Conservation (phyloP, 2,797 vertebrate species). For the Xenopus petersii region DNA sequence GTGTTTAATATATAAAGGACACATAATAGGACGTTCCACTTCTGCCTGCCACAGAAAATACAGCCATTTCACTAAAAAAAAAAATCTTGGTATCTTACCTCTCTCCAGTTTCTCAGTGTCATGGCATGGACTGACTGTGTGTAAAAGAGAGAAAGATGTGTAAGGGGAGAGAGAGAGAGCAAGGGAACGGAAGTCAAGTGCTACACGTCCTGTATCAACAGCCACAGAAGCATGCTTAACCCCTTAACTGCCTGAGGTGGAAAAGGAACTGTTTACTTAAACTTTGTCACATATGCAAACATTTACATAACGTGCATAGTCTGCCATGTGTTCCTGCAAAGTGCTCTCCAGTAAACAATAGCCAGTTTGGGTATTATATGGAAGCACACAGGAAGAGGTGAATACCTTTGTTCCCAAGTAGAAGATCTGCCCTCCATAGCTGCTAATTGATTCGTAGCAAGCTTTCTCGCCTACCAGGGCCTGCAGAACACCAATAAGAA, state of each 20-base stretch:
- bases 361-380: no score
- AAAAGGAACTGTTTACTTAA: not conserved
- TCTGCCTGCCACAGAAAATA: no score
- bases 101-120: slow-evolving; percentile 89
- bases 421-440: slow-evolving; percentile 86
- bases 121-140: slow-evolving; percentile 89
- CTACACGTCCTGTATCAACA: slow-evolving; percentile 5
- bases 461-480: slow-evolving; percentile 94
- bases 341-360: not conserved
- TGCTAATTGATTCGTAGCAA: slow-evolving; percentile 93
- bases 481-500: slow-evolving; percentile 59
- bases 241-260: not conserved
- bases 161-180: not conserved
- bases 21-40: no score
- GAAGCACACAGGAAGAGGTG: not conserved
- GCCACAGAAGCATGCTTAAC: slow-evolving; percentile 16
- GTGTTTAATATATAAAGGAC: no score
- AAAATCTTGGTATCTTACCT: slow-evolving; percentile 69
- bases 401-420: slow-evolving; percentile 93
- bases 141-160: slow-evolving; percentile 3
- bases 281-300: not conserved
- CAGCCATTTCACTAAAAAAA: not conserved
- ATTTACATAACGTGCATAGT: not conserved
- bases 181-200: slow-evolving; percentile 30
- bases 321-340: not conserved